A percentile compares a stretch with the other conserved stretches of the same genome.
phyloP scores from a whole-genome alignment of 1,140 invertebrate genomes.

The Aphis craccivora region DNA sequence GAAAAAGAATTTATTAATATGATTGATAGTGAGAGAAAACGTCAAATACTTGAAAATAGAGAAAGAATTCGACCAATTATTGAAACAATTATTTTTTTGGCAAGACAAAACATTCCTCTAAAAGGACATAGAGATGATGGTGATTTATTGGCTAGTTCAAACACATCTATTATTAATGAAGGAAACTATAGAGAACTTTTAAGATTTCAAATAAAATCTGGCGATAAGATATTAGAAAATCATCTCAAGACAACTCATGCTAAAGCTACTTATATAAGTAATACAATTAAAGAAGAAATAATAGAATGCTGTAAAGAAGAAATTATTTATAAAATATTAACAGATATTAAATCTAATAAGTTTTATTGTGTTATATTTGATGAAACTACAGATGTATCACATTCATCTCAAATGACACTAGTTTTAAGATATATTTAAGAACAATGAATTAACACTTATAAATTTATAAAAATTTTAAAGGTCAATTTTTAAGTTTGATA shows the following conservation, averaged over 20 bases:
- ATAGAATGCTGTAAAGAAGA: not conserved
- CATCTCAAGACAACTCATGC: not conserved
- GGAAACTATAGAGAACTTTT: too few relatives aligned
- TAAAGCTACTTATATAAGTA: constrained; percentile 10
- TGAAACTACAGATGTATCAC: not conserved
- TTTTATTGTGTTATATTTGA: not conserved
- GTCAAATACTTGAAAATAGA: constrained; percentile 61
- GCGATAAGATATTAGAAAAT: not conserved
- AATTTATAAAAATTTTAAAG: too few relatives aligned
- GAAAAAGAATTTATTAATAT: constrained; percentile 54
- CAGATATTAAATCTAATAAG: not conserved
- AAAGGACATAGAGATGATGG: constrained; percentile 58
- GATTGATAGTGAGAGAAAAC: constrained; percentile 42
- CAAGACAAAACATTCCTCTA: constrained; percentile 62
- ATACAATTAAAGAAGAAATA: not conserved
- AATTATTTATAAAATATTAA: not conserved
- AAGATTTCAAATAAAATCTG: constrained; percentile 24
- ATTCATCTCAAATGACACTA: not conserved
- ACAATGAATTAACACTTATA: too few relatives aligned
- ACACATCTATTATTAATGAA: constrained; percentile 52
- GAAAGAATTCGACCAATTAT: constrained; percentile 60
- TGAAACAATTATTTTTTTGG: constrained; percentile 61
- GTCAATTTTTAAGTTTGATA: too few relatives aligned
- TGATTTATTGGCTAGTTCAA: not conserved
- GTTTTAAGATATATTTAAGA: constrained; percentile 5